A percentile compares a stretch with the other conserved stretches of the same genome.
Evolutionary conservation across 2,888 invertebrate species (phyloP).

Genomic region (Stenichneumon culpator): DNA sequence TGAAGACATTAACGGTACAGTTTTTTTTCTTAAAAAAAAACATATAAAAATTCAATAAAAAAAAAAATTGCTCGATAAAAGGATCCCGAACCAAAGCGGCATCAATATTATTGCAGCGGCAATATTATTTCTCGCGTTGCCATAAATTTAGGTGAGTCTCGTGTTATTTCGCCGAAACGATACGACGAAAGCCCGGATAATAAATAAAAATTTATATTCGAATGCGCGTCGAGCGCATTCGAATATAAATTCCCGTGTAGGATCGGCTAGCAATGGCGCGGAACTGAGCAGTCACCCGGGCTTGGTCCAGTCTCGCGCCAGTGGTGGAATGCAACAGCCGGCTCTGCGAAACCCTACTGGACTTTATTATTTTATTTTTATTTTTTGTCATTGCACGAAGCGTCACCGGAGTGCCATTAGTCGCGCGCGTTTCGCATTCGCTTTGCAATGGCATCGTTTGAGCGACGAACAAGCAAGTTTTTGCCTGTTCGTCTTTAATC

Average conservation of each 20-base stretch:
- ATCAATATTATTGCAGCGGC: slow-evolving; percentile 34
- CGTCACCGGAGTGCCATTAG: background rate
- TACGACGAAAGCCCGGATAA: background rate
- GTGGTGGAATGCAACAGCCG: background rate
- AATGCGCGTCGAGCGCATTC: background rate
- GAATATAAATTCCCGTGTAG: background rate
- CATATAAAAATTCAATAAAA: background rate
- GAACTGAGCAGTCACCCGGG: background rate
- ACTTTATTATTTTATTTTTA: background rate
- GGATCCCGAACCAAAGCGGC: slow-evolving; percentile 6
- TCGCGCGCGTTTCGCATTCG: slow-evolving; percentile 20
- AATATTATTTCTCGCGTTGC: background rate
- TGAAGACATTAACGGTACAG: no score
- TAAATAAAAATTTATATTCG: background rate
- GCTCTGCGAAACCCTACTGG: background rate
- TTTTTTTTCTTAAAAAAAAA: background rate
- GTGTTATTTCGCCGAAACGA: background rate
- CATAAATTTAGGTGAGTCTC: background rate
- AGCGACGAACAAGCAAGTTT: slow-evolving; percentile 17
- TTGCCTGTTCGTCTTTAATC: background rate
- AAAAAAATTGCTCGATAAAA: background rate
- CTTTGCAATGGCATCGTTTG: background rate
- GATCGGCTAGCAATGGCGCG: background rate
- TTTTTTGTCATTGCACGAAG: background rate
- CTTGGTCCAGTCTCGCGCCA: background rate